Evolutionary conservation across 2,888 invertebrate genomes (phyloP), one percentile per base, ranked within the genome.

Genomic region (Nemotelus nigrinus): DNA sequence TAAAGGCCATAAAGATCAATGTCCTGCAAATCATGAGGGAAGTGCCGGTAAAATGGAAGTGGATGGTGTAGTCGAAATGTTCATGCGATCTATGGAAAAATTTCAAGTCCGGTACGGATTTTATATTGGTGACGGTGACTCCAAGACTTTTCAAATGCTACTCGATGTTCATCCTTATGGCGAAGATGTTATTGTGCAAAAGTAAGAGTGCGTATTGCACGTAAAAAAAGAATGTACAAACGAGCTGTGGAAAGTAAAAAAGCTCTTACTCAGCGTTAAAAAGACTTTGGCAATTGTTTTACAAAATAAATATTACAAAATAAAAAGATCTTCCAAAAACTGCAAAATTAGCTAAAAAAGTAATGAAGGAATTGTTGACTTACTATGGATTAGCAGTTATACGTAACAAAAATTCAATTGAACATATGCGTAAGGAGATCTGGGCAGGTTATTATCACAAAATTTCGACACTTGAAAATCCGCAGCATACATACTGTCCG

Each of bases 121-220:
- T 65, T 65, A 65, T n/a, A 65, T 65, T 45, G 65, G 47, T 45
- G 47, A 45, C 10, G 47, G 65, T 65, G 65, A 65, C 45, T 3
- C 3, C 2, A 43, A 44, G 10, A 65, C 65, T 44, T 65, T 45
- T 47, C 10, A 65, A 65, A 45, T 5, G 44, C n/a, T 65, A 47
- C 45, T 65, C 44, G 65, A 65, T 65, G 65, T 47, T 10, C 3
- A 45, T 45, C n/a, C 8, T 4, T 65, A 65, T 47, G 10, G 47
- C n/a, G 65, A 45, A 65, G 47, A 65, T 25, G n/a, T 65, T 4
- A 8, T 43, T 6, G 47, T 65, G n/a, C 44, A 65, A 10, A 65
- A 65, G 25, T 45, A 3, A 0, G 65, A 65, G 65, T 65, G 47
- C 65, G 43, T 47, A 8, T 65, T 65, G n/a, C 65, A 65, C 47